A percentile compares a stretch with the other conserved stretches of the same genome.
Evolutionary conservation across 2,113 vertebrate genomes (phyloP).

Genomic region (Xiphophorus maculatus): DNA sequence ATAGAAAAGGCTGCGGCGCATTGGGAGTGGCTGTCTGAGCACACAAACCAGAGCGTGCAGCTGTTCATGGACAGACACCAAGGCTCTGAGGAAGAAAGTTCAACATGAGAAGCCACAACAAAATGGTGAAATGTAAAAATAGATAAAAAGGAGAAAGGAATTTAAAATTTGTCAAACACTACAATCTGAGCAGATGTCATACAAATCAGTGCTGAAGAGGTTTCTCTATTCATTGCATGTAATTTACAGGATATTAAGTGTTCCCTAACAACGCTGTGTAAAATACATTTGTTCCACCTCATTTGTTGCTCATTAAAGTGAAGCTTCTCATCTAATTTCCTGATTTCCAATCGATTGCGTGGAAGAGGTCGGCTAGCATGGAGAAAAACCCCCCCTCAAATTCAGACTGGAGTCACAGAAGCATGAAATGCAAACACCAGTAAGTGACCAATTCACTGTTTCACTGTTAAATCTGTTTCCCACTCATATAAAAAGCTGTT

Average conservation of each 20-base stretch:
- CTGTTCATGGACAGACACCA: constrained; percentile 35
- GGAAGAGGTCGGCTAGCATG: constrained; percentile 15
- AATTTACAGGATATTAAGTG: neutral
- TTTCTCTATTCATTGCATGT: neutral
- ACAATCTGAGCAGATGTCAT: constrained; percentile 4
- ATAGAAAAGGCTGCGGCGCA: constrained; percentile 62
- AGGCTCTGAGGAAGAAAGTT: constrained; percentile 32
- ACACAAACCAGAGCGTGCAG: constrained; percentile 39
- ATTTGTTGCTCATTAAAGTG: neutral
- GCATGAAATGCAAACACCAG: constrained; percentile 48
- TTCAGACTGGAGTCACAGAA: constrained; percentile 21
- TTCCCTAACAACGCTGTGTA: neutral
- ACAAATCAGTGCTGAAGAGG: neutral
- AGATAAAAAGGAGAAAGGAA: neutral
- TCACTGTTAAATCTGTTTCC: neutral
- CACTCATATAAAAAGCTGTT: neutral
- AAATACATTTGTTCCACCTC: neutral
- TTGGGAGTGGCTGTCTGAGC: constrained; percentile 41
- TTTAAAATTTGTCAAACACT: neutral
- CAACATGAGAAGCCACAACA: constrained; percentile 10
- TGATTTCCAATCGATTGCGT: constrained; percentile 20
- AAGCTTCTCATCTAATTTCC: neutral
- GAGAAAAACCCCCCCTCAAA: neutral
- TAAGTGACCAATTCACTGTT: constrained; percentile 6
- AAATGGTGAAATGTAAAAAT: constrained; percentile 19